A percentile compares a stretch with the other conserved stretches of the same genome.
Conservation (phyloP, 2,888 invertebrate genomes). For the Drosophila gaucha region DNA sequence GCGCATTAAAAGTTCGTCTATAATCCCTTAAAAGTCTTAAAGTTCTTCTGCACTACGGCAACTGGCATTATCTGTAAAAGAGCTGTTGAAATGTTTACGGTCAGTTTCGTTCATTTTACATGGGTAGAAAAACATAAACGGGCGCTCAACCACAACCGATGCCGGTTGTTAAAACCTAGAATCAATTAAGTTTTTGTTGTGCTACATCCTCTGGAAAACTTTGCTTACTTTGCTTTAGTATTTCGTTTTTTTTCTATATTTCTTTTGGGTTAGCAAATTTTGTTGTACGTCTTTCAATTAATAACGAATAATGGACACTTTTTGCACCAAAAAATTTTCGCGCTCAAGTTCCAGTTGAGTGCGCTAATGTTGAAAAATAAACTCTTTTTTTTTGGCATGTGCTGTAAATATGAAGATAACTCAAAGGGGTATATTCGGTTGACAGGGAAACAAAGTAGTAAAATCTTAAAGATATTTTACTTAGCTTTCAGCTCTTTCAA, state of each 20-base stretch:
- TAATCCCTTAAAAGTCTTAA: background rate
- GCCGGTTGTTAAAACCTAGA: conserved; percentile 65
- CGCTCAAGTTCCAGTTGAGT: conserved; percentile 65
- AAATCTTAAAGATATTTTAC: background rate
- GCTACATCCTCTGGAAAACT: conserved; percentile 37
- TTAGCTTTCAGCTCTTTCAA: background rate
- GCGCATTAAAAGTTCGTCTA: conserved; percentile 1
- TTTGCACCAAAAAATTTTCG: conserved; percentile 62
- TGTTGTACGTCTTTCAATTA: conserved; percentile 56
- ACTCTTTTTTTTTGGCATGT: background rate
- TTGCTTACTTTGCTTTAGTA: conserved; percentile 22
- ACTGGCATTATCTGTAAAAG: conserved; percentile 33
- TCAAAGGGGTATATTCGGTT: background rate
- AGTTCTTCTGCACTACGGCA: background rate
- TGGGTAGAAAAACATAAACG: conserved; percentile 51
- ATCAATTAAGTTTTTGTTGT: conserved; percentile 62
- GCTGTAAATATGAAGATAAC: background rate
- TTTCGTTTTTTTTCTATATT: conserved; percentile 10
- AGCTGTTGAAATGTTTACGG: conserved; percentile 73
- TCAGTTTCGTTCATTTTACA: conserved; percentile 69
- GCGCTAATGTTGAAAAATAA: conserved; percentile 57
- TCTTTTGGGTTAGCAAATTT: conserved; percentile 40
- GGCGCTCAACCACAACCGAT: conserved; percentile 63
- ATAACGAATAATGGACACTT: conserved; percentile 73
- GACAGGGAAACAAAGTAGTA: background rate